Evolutionary conservation across 1,140 invertebrate genomes (phyloP), one percentile per base, ranked within the genome.

Genomic region (Zophobas atratus): DNA sequence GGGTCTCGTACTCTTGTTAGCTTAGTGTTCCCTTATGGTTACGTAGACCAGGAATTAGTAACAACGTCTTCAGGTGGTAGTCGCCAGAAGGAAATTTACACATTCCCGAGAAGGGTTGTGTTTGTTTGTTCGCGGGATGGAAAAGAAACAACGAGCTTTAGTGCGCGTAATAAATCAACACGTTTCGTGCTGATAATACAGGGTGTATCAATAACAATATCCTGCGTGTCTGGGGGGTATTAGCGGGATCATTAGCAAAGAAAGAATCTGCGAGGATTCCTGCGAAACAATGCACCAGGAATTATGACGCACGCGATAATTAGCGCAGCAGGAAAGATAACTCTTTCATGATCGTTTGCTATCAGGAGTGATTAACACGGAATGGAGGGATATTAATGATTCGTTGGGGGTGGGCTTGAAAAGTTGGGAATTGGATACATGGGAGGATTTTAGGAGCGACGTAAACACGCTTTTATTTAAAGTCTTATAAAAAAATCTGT

Each of bases 281-380:
- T 53, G 49, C 46, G 56, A 55, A 71, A 73, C 70, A 77, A 63
- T 67, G 67, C 70, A 72, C 43, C 41, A 71, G 60, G 51, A 38
- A 70, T 73, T 73, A 73, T 41, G 43, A 67, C 57, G 67, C 76
- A 77, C 76, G 76, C 76, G 48, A 77, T 51, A 63, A 77, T 67
- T 67, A 72, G 33, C 38, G 39, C 38, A 51, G 48, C 46, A 57
- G 76, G 75, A 72, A 48, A 77, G 67, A 77, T 77, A 73, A 77
- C 76, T 73, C 76, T 73, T 75, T 75, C 56, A 57, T 75, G 72
- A 60, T 73, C 32, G 56, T 39, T 55, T 6, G 56, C 34, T 8
- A 60, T 35, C 39, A 32, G 39, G 20, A 20, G 60, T 67, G 39
- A 67, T 67, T 67, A 67, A 39, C 60, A 67, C 60, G 60, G 60